phyloP scores from a whole-genome alignment of 2,797 vertebrate species.

The Acipenser oxyrinchus region DNA sequence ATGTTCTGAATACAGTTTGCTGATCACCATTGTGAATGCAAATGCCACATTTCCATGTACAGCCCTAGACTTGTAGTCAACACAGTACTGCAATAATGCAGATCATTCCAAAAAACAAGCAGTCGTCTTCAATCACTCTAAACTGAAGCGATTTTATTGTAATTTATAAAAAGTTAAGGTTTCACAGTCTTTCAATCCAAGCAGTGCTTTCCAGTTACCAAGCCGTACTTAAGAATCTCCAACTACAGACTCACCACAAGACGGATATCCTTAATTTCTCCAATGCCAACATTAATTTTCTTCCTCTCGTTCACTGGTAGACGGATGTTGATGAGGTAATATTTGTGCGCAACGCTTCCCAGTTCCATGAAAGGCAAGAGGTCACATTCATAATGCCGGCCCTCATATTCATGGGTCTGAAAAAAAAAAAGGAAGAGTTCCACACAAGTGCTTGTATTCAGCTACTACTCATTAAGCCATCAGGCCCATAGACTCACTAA shows the following conservation, averaged over 20 bases:
- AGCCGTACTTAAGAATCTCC: neutral
- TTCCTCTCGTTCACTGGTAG: constrained; percentile 83
- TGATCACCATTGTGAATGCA: too few relatives aligned
- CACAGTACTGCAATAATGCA: neutral
- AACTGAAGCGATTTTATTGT: neutral
- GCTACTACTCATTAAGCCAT: too few relatives aligned
- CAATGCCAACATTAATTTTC: constrained; percentile 84
- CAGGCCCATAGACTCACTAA: too few relatives aligned
- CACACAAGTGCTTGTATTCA: neutral
- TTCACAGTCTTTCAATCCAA: neutral
- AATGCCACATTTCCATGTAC: too few relatives aligned
- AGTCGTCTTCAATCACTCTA: neutral
- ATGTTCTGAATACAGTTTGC: too few relatives aligned
- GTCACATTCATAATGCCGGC: constrained; percentile 85
- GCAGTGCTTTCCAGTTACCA: neutral
- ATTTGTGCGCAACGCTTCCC: constrained; percentile 90
- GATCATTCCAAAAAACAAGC: neutral
- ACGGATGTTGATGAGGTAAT: constrained; percentile 91
- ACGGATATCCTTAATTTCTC: constrained; percentile 85
- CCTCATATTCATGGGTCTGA: constrained; percentile 77
- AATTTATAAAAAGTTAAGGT: too few relatives aligned
- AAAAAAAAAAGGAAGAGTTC: neutral
- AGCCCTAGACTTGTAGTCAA: neutral
- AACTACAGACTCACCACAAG: constrained; percentile 69
- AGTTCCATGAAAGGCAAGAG: constrained; percentile 91